Conservation (phyloP, 2,797 vertebrate species). For the Morus bassanus region DNA sequence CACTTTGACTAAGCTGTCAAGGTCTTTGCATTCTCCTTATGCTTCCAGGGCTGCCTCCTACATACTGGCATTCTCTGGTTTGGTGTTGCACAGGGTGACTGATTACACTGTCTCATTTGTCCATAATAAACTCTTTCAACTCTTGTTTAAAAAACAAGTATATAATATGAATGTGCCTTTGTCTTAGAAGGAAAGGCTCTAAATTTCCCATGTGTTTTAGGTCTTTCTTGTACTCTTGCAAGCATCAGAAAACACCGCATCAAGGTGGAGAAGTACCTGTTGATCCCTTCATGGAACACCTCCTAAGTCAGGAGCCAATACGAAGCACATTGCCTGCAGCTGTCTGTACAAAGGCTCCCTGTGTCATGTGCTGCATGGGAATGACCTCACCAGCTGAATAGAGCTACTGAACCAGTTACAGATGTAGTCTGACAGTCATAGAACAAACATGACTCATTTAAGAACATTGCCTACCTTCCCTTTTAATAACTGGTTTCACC, state of each 20-base stretch:
- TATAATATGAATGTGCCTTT: not conserved
- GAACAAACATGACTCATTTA: conserved; percentile 53
- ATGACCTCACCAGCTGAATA: conserved; percentile 5
- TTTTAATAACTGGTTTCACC: conserved; percentile 45
- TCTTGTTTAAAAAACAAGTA: not conserved
- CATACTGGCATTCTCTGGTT: not conserved
- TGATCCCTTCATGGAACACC: not conserved
- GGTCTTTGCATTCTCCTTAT: not conserved
- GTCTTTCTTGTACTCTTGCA: not conserved
- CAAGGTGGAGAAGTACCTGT: not conserved
- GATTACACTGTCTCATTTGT: not conserved
- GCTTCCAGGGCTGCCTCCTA: not conserved
- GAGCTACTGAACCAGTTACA: conserved; percentile 35
- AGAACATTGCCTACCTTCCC: conserved; percentile 44
- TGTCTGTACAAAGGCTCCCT: not conserved
- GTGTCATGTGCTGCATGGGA: not conserved
- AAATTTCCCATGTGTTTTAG: not conserved
- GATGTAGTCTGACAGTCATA: conserved; percentile 35
- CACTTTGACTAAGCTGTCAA: not conserved
- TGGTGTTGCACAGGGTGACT: not conserved
- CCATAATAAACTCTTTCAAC: not conserved
- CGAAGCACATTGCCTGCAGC: conserved; percentile 14
- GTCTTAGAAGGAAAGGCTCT: not conserved
- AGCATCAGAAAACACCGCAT: not conserved
- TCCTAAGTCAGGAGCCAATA: not conserved